These are phyloP conservation scores for Bombyx mandarina DNA, from an alignment of 1,140 invertebrate species.

Conservation along the genomic window DNA sequence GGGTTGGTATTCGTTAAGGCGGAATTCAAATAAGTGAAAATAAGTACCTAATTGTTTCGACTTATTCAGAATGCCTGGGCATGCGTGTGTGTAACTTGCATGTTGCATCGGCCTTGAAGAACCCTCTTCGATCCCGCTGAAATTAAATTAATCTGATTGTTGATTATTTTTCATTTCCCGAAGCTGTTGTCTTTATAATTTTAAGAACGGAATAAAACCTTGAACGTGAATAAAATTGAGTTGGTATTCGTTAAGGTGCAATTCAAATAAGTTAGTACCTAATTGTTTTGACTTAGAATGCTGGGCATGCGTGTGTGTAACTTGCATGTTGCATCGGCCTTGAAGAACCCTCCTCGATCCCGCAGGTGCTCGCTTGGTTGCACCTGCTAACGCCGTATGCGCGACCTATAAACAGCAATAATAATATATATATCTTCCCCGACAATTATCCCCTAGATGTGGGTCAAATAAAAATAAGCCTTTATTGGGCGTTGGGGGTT, in stretches of 20 bases:
- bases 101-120: conserved; percentile 50
- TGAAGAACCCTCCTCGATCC: conserved; percentile 33
- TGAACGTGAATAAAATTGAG: too few species aligned
- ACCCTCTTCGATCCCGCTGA: conserved; percentile 21
- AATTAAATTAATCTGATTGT: background rate
- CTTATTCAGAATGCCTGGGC: conserved; percentile 1
- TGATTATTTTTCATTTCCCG: too few species aligned
- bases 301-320: conserved; percentile 4
- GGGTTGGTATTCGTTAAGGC: too few species aligned
- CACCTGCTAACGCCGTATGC: conserved; percentile 59
- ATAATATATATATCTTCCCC: conserved; percentile 52
- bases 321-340: conserved; percentile 35
- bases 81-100: conserved; percentile 6
- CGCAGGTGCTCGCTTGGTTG: conserved; percentile 49
- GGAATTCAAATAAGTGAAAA: background rate
- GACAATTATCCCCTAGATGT: conserved; percentile 62
- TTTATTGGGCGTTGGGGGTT: conserved; percentile 4
- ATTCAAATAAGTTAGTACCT: background rate
- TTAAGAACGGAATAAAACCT: too few species aligned
- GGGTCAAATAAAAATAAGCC: conserved; percentile 57
- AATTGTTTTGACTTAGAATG: conserved; percentile 2
- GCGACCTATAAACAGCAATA: conserved; percentile 67
- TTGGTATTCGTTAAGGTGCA: background rate
- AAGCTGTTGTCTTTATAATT: too few species aligned
- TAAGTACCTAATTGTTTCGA: background rate